Percentiles rank a stretch among this genome's conserved stretches.
phyloP scores from a whole-genome alignment of 2,113 vertebrate species.

The Oncorhynchus masou region DNA sequence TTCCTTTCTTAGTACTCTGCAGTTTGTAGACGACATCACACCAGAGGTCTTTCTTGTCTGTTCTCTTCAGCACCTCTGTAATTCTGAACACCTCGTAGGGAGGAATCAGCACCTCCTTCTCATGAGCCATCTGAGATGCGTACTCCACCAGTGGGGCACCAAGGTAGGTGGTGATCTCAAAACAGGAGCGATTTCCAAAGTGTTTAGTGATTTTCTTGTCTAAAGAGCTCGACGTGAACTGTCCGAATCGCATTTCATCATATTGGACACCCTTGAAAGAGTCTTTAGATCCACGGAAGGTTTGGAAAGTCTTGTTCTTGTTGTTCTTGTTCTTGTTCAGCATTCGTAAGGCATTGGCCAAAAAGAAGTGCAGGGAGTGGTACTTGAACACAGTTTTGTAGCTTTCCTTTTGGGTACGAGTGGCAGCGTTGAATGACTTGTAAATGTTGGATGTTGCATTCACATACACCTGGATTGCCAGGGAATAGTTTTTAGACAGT shows the following conservation, averaged over 20 bases:
- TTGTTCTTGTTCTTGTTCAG: neutral
- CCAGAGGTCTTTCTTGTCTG: neutral
- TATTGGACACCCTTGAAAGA: neutral
- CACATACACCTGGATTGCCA: neutral
- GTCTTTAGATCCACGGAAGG: neutral
- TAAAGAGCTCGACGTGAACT: too few relatives aligned
- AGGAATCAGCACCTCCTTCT: neutral
- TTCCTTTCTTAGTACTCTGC: neutral
- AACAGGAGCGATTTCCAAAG: too few relatives aligned
- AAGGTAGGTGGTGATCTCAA: too few relatives aligned
- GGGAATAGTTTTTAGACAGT: too few relatives aligned
- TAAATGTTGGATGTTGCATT: neutral
- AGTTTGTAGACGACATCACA: neutral
- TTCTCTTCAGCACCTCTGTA: neutral
- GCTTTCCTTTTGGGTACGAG: neutral
- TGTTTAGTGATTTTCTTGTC: too few relatives aligned
- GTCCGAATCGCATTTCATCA: neutral
- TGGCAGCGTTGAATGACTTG: neutral
- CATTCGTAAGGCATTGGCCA: neutral
- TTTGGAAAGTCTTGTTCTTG: too few relatives aligned
- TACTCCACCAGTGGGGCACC: too few relatives aligned
- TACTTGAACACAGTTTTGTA: neutral
- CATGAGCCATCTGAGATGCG: too few relatives aligned
- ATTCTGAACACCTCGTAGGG: neutral
- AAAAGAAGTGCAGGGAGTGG: neutral